Conservation (phyloP, 2,113 vertebrate genomes). For the Xiphophorus maculatus region DNA sequence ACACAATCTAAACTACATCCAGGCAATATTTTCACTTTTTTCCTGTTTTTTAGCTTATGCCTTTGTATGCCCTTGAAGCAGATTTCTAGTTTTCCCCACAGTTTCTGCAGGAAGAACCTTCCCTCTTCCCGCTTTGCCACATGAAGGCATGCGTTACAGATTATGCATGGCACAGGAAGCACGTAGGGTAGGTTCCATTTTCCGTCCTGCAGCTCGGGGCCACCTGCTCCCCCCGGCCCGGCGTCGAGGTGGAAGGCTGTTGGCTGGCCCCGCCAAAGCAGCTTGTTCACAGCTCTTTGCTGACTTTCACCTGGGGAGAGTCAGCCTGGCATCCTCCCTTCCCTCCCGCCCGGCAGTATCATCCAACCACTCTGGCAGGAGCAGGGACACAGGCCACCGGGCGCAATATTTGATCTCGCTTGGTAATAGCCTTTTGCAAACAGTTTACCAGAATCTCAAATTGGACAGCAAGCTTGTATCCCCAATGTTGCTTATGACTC, state of each 20-base stretch:
- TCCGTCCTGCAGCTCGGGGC: slow-evolving; percentile 58
- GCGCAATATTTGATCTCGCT: slow-evolving; percentile 59
- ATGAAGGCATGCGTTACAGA: background rate
- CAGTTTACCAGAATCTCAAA: slow-evolving; percentile 42
- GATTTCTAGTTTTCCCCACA: background rate
- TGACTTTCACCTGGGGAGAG: slow-evolving; percentile 75
- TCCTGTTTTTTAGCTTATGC: slow-evolving; percentile 8
- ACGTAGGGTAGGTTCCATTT: slow-evolving; percentile 4
- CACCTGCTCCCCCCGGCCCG: slow-evolving; percentile 73
- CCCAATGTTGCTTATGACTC: slow-evolving; percentile 37
- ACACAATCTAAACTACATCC: slow-evolving; percentile 53
- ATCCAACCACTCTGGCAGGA: slow-evolving; percentile 48
- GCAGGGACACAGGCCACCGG: slow-evolving; percentile 39
- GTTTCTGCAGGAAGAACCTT: slow-evolving; percentile 3
- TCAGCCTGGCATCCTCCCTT: slow-evolving; percentile 59
- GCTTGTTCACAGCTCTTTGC: slow-evolving; percentile 78
- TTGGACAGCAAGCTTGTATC: slow-evolving; percentile 41
- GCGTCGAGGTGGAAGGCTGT: slow-evolving; percentile 52
- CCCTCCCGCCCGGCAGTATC: slow-evolving; percentile 40
- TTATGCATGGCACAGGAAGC: background rate
- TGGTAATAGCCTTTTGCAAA: slow-evolving; percentile 52
- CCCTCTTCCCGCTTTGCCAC: background rate
- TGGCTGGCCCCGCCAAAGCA: slow-evolving; percentile 70
- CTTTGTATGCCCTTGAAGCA: slow-evolving; percentile 45
- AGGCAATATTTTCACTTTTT: slow-evolving; percentile 24